Base-by-base conservation (phyloP, 2,888 invertebrate species). In the Carterocephalus palaemon region DNA sequence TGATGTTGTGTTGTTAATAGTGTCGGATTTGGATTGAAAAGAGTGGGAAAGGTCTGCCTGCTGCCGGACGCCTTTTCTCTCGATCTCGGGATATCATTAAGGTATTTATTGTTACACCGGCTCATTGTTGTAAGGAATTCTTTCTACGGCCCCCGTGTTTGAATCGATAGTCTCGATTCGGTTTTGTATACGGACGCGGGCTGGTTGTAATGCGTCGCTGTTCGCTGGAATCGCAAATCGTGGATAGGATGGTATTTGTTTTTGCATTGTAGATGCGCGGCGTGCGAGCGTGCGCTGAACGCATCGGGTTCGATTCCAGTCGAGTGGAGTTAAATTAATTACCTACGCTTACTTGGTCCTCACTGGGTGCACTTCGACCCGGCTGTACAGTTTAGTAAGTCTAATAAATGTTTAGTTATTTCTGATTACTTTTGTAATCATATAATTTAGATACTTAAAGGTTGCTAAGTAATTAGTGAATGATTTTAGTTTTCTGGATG, bases 81-180 rank as follows among this genome's bases (percentile, higher is more conserved):
- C 69, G 78, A 76, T 82, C 85, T 79, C 75, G 75, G 85, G 86
- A 85, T 86, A 86, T 84, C 86, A 86, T 85, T 85, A 85, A 85
- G 86, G 86, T 86, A 86, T 86, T 85, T 86, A 85, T 85, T 85
- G 86, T 86, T 77, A 84, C 83, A 83, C 81, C 77, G 79, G 74
- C 71, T 83, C 81, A 85, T 86, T 85, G 86, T 85, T 85, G 75
- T 82, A 82, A 79, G 80, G 75, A 80, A 82, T 82, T 81, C 78
- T 82, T 84, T 81, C 75, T 70, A 70, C 72, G 73, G 70, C 70
- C 73, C 74, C 75, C 70, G 73, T 75, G 71, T 74, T 77, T 80
- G 65, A 82, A 85, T 86, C 85, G 79, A 85, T 85, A 78, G 80
- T 64, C 70, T 64, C 62, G 68, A 67, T 73, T 68, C 59, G 57